Percentiles rank a stretch among this genome's conserved stretches.
Evolutionary conservation across 2,888 invertebrate species (phyloP).

Genomic region (Melieria omissa): DNA sequence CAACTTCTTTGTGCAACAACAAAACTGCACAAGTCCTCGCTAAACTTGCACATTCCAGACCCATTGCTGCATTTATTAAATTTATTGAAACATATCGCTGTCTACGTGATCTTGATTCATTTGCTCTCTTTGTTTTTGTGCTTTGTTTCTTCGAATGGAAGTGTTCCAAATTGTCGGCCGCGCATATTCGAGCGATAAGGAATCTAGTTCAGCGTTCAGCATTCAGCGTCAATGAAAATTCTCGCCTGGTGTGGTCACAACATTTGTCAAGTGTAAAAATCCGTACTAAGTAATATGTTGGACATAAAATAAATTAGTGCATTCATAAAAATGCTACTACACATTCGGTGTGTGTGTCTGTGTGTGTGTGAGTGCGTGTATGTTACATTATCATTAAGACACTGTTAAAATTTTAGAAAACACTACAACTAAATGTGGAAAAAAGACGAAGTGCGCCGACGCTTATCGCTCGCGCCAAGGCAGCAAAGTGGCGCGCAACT

Average conservation of each 20-base stretch:
- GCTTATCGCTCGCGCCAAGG: not conserved
- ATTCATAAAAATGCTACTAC: slow-evolving; percentile 5
- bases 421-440: not conserved
- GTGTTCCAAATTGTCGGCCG: too few species aligned
- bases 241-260: slow-evolving; percentile 13
- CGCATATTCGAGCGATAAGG: slow-evolving; percentile 17
- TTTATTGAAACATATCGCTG: too few species aligned
- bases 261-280: slow-evolving; percentile 14
- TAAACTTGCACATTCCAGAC: too few species aligned
- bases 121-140: too few species aligned
- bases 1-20: too few species aligned
- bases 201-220: slow-evolving; percentile 26
- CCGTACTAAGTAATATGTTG: slow-evolving; percentile 34
- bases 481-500: not conserved
- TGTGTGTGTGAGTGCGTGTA: too few species aligned
- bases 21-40: too few species aligned
- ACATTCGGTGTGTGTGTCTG: too few species aligned
- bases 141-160: too few species aligned
- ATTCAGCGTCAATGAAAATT: slow-evolving; percentile 18
- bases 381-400: not conserved
- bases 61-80: too few species aligned
- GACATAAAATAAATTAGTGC: slow-evolving; percentile 30
- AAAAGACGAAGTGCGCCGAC: not conserved
- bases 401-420: not conserved
- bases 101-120: too few species aligned